Evolutionary conservation across 1,140 invertebrate genomes (phyloP).

Genomic region (Lepidurus apus): DNA sequence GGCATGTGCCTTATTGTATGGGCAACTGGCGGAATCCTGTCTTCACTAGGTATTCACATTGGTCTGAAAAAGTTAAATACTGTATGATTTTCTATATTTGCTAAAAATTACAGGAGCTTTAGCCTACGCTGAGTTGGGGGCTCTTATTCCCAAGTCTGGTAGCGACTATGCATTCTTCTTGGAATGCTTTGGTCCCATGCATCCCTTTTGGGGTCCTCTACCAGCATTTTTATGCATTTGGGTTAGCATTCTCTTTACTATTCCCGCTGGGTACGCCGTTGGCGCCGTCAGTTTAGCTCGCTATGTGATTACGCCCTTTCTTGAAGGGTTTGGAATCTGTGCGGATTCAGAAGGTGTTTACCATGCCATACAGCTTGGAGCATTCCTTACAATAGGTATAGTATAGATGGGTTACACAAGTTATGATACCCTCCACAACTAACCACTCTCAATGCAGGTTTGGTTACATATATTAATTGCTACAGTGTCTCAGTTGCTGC

Average conservation of each 20-base stretch:
- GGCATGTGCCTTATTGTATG: too few species aligned
- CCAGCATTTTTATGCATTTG: constrained; percentile 43
- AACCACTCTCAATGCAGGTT: constrained; percentile 43
- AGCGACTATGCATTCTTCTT: constrained; percentile 43
- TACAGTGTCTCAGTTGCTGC: constrained; percentile 48
- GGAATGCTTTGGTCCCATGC: constrained; percentile 39
- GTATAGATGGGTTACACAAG: not conserved
- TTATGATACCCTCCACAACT: not conserved
- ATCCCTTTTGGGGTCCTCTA: constrained; percentile 38
- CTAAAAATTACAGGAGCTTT: constrained; percentile 41
- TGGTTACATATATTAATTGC: constrained; percentile 47
- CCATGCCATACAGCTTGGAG: not conserved
- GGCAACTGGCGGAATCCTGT: constrained; percentile 50
- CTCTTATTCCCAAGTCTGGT: constrained; percentile 48
- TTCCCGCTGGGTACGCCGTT: constrained; percentile 42
- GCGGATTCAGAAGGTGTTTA: not conserved
- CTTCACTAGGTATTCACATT: constrained; percentile 60
- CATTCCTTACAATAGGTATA: constrained; percentile 22
- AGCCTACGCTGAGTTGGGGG: constrained; percentile 52
- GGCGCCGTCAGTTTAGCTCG: constrained; percentile 46
- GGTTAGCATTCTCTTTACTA: constrained; percentile 44
- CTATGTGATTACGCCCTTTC: constrained; percentile 84
- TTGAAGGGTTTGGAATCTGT: constrained; percentile 49
- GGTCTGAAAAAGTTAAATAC: not conserved
- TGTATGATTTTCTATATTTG: not conserved